Percentiles rank a stretch among this genome's conserved stretches.
phyloP scores from a whole-genome alignment of 2,888 invertebrate genomes.

The Netelia melanura region DNA sequence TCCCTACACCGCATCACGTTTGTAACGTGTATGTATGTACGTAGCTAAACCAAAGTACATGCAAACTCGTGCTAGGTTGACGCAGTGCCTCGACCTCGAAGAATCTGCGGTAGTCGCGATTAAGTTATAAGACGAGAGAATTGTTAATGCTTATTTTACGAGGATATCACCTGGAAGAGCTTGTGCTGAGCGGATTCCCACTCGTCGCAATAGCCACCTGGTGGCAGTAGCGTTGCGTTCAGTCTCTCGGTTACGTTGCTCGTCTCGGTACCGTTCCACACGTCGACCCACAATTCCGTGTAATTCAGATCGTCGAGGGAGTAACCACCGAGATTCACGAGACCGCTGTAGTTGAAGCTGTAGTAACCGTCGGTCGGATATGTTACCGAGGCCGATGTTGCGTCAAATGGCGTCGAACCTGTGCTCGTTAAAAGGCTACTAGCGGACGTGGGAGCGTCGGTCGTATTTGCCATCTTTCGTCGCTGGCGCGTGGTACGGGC shows the following conservation, averaged over 20 bases:
- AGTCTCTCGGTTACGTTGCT: conserved; percentile 85
- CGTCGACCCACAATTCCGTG: conserved; percentile 86
- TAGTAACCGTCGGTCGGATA: conserved; percentile 79
- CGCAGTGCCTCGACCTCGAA: background rate
- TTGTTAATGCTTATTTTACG: background rate
- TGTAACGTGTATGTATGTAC: no score
- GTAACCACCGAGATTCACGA: conserved; percentile 79
- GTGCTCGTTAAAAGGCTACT: conserved; percentile 84
- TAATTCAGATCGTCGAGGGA: conserved; percentile 85
- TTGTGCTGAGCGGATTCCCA: conserved; percentile 94
- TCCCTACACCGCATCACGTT: background rate
- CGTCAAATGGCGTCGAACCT: conserved; percentile 85
- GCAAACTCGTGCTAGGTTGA: background rate
- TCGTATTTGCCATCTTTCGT: conserved; percentile 87
- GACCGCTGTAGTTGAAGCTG: conserved; percentile 80
- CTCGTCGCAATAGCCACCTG: conserved; percentile 87
- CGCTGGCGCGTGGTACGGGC: conserved; percentile 87
- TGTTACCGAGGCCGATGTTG: conserved; percentile 77
- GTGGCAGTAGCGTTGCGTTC: conserved; percentile 82
- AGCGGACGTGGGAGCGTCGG: conserved; percentile 83
- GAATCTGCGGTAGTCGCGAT: background rate
- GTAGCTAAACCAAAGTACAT: no score
- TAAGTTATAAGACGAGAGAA: background rate
- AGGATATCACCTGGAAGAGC: conserved; percentile 88
- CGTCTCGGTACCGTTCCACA: conserved; percentile 86